Evolutionary conservation across 2,888 invertebrate genomes (phyloP), one percentile per base, ranked within the genome.

Genomic region (Pollenia labialis): DNA sequence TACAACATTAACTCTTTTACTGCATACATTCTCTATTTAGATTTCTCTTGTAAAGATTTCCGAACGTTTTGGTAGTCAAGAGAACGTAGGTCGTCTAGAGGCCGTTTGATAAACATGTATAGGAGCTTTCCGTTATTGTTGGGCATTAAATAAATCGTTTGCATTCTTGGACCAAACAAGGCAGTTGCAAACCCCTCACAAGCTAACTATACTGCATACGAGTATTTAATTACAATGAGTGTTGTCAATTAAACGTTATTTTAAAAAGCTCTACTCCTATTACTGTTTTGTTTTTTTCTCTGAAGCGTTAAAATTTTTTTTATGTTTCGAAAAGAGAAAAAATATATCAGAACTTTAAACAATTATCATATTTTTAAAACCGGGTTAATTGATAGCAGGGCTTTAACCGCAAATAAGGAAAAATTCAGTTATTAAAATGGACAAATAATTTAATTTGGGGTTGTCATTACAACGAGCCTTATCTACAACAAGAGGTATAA

Each of bases 41-140:
- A 14, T 74, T 50, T 69, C 83, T 83, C 83, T 83, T 74, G 12
- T 40, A 54, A 12, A 16, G 40, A 56, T 52, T 68, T 68, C 16
- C 6, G 4, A 40, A 23, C 56, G 12, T 79, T n/a, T 75, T 42
- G 23, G 18, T 40, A 74, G 23, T 58, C 64, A 66, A 32, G 88
- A 87, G 88, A 87, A 90, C 89, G 92, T 92, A 92, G 92, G 92
- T 92, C 92, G 92, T 92, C 92, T 92, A 91, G 91, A 91, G 92
- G 92, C 92, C 92, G 92, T 91, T 88, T 88, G 85, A 85, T 68
- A 75, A 74, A 81, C 80, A 72, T 66, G 72, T 77, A 50, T 64
- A 23, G 16, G 58, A 83, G 71, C 76, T 76, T 32, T 60, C 40
- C 64, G n/a, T 54, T 82, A 54, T 23, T 60, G 62, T 48, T 42